These are phyloP conservation scores for Endotricha flammealis DNA, from an alignment of 2,888 invertebrate genomes.

Conservation along the genomic window DNA sequence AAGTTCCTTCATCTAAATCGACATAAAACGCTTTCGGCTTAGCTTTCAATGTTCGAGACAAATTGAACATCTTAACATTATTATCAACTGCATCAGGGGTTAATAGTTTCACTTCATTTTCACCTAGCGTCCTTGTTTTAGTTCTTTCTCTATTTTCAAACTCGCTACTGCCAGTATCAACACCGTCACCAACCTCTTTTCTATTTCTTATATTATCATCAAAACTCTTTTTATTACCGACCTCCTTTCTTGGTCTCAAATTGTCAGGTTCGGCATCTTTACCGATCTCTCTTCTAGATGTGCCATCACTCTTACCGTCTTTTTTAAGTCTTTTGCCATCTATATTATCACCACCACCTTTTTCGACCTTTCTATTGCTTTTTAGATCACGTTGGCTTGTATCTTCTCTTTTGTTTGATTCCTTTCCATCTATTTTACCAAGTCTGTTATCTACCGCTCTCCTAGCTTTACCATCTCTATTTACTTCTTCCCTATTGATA, in stretches of 20 bases:
- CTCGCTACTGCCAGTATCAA: neutral
- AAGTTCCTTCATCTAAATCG: slow-evolving; percentile 41
- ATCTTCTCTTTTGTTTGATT: too few species aligned
- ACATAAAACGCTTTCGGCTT: slow-evolving; percentile 64
- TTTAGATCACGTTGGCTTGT: too few species aligned
- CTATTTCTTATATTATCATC: neutral
- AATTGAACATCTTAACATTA: slow-evolving; percentile 55
- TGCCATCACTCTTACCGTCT: too few species aligned
- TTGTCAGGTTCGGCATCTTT: too few species aligned
- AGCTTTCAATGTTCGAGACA: slow-evolving; percentile 43
- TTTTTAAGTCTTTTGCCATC: too few species aligned
- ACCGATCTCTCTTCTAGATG: too few species aligned
- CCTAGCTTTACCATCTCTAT: slow-evolving; percentile 13
- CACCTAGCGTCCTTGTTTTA: slow-evolving; percentile 64
- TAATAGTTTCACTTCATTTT: slow-evolving; percentile 59
- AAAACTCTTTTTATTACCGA: too few species aligned
- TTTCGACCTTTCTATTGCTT: too few species aligned
- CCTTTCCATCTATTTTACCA: too few species aligned
- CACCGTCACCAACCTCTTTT: slow-evolving; percentile 12
- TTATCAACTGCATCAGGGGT: slow-evolving; percentile 49
- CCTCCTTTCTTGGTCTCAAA: too few species aligned
- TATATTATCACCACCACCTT: too few species aligned
- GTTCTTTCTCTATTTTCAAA: slow-evolving; percentile 45
- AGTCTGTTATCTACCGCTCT: too few species aligned
- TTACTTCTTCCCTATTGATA: slow-evolving; percentile 6